Base-by-base conservation (phyloP, 2,888 invertebrate genomes). In the Nymphalis c-album region DNA sequence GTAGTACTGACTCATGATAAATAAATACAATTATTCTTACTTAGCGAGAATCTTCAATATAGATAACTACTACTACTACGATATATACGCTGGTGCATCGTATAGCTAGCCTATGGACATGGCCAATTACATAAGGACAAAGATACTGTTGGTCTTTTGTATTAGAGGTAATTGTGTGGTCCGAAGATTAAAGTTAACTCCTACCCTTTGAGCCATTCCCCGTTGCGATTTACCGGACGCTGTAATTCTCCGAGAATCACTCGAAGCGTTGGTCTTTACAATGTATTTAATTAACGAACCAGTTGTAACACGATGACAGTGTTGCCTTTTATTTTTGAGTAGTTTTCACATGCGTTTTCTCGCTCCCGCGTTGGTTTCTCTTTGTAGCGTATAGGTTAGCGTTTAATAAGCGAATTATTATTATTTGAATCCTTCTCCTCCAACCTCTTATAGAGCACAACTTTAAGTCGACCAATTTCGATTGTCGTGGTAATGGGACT, bases 151-250 rank as follows among this genome's bases (percentile, higher is more conserved):
- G 58, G 64, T 69, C 66, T 67, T 67, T 71, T 66, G 63, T 68
- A 69, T 73, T 73, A 73, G 61, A 62, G 61, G 67, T 69, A 71
- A 71, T 71, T 69, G 69, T 68, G 71, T 48, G 59, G 64, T 53
- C 62, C 53, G 53, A 64, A 46, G 22, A 68, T 71, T 58, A 63
- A 51, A 47, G 57, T 51, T 26, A 60, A 60, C 58, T 63, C 51
- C 60, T 50, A 63, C 57, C 68, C 63, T 68, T 65, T 59, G 47
- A 48, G 57, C 31, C 53, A 46, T 59, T 61, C 22, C 55, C 63
- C 50, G 45, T 45, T 53, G 67, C 59, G 59, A 67, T 67, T 67
- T 67, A 67, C 63, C 57, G 63, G 63, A 63, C 26, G 59, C 59
- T 31, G 51, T 20, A 51, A 59, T 51, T 59, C 46, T 60, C 20